Percentiles rank a stretch among this genome's conserved stretches.
Conservation (phyloP, 2,797 vertebrate genomes). For the Urophycis tenuis region DNA sequence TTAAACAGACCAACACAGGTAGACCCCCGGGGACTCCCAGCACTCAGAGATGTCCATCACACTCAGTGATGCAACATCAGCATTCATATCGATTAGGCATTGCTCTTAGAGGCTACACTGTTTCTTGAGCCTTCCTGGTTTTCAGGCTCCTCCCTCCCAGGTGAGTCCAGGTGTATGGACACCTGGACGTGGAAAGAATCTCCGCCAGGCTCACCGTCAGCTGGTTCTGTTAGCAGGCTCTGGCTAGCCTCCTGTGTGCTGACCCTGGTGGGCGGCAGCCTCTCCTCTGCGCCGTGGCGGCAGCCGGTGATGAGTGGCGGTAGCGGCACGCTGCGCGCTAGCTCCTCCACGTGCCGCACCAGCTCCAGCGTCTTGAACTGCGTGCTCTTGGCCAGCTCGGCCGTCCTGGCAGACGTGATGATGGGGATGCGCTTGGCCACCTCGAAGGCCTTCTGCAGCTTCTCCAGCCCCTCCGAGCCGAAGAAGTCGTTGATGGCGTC, state of each 20-base stretch:
- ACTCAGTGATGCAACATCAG: neutral
- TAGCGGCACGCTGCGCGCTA: slow-evolving; percentile 86
- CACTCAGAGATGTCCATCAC: neutral
- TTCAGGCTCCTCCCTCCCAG: neutral
- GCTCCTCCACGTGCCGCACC: slow-evolving; percentile 88
- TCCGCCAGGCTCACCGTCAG: neutral
- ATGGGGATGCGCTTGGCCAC: slow-evolving; percentile 94
- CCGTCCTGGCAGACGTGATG: slow-evolving; percentile 85
- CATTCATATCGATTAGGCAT: neutral
- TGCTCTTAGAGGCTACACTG: neutral
- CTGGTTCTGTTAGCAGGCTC: neutral
- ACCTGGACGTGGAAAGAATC: neutral
- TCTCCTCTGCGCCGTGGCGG: slow-evolving; percentile 70
- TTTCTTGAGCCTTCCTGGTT: neutral
- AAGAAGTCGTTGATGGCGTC: slow-evolving; percentile 96
- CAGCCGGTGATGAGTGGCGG: slow-evolving; percentile 89
- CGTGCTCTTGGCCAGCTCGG: slow-evolving; percentile 75
- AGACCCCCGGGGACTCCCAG: neutral
- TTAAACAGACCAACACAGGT: neutral
- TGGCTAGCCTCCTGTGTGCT: neutral
- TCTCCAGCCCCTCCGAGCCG: slow-evolving; percentile 86
- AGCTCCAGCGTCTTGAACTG: slow-evolving; percentile 95
- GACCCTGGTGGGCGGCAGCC: neutral
- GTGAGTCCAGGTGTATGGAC: neutral
- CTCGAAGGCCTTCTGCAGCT: slow-evolving; percentile 92